Evolutionary conservation across 2,113 vertebrate species (phyloP).

Genomic region (Drymodes brunneopygia): DNA sequence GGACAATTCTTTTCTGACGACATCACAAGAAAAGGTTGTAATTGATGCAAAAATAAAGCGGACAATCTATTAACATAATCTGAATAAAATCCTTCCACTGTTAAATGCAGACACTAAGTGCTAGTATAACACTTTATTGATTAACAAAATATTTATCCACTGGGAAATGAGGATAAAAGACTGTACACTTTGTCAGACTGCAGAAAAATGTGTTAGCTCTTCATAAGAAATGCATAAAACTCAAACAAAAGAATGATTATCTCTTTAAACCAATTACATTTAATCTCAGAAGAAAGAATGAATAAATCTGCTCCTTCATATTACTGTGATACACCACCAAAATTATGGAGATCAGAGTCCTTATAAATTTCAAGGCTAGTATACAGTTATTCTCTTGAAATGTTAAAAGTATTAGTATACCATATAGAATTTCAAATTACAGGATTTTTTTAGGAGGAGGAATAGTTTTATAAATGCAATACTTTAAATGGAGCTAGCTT

Average conservation of each 20-base stretch:
- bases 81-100: conserved; percentile 74
- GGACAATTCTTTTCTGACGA: conserved; percentile 59
- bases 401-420: not conserved
- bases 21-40: conserved; percentile 65
- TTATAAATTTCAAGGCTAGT: conserved; percentile 33
- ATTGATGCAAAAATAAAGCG: conserved; percentile 75
- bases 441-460: not conserved
- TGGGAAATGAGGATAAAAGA: conserved; percentile 77
- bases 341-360: conserved; percentile 44
- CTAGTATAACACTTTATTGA: conserved; percentile 79
- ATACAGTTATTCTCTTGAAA: conserved; percentile 6
- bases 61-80: conserved; percentile 80
- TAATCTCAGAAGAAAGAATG: conserved; percentile 75
- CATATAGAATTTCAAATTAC: not conserved
- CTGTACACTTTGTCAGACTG: conserved; percentile 69
- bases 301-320: conserved; percentile 67
- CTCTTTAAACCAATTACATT: conserved; percentile 79
- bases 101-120: conserved; percentile 75
- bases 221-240: conserved; percentile 77
- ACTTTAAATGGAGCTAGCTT: not conserved
- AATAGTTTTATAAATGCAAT: not conserved
- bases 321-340: conserved; percentile 56
- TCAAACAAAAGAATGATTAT: conserved; percentile 78
- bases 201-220: conserved; percentile 75
- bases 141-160: conserved; percentile 80